Conservation (phyloP, 2,888 invertebrate species). For the Noctua janthe region DNA sequence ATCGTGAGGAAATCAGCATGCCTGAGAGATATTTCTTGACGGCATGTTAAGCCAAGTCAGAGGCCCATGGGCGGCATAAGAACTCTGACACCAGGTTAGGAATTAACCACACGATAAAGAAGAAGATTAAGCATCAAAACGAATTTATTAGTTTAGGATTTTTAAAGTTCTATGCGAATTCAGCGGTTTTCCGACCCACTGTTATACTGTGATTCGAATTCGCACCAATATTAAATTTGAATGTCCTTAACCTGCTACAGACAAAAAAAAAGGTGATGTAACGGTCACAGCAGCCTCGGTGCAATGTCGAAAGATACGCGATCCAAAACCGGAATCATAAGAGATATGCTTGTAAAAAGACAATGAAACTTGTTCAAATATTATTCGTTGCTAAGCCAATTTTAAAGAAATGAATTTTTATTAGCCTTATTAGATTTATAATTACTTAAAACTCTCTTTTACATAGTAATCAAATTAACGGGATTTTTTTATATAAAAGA, state of each 20-base stretch:
- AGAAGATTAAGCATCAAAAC: background rate
- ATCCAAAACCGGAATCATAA: constrained; percentile 53
- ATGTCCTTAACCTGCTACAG: constrained; percentile 40
- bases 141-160: background rate
- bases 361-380: constrained; percentile 12
- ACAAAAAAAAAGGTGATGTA: constrained; percentile 44
- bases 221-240: constrained; percentile 13
- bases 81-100: too few species aligned
- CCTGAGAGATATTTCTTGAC: too few species aligned
- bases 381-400: constrained; percentile 10
- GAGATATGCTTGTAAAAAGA: constrained; percentile 13
- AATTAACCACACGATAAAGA: too few species aligned
- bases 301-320: constrained; percentile 48
- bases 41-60: too few species aligned
- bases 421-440: background rate
- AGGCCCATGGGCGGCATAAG: too few species aligned
- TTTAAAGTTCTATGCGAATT: background rate
- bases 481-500: background rate
- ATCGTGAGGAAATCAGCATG: too few species aligned
- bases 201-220: constrained; percentile 3
- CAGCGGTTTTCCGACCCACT: background rate
- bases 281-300: constrained; percentile 20
- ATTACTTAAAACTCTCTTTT: background rate
- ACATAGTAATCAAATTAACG: background rate
- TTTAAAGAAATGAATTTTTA: background rate